Base-by-base conservation (phyloP, 2,888 invertebrate genomes). In the Ormyrus rosae region DNA sequence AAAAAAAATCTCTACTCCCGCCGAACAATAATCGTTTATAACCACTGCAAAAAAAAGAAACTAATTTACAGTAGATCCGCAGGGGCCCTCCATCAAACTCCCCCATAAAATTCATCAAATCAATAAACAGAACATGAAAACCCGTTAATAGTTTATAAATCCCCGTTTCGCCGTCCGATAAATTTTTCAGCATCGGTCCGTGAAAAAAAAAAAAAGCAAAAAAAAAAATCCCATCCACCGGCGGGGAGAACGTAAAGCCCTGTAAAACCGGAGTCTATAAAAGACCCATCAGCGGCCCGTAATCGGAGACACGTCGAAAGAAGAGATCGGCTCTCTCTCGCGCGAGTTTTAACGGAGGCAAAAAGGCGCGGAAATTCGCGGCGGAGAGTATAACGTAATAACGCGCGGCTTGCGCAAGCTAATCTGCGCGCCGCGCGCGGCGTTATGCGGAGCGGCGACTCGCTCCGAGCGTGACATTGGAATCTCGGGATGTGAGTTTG, bases 271-370 rank as follows among this genome's bases (percentile, higher is more conserved):
- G 58, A 64, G 64, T 48, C 70, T 58, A 55, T 68, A 67, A 74
- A 74, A 79, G 45, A 64, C 51, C 63, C 58, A 69, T 74, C 69
- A 10, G n/a, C 58, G 10, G 34, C 58, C 58, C 9, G 72, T 81
- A 80, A 80, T 72, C 56, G 64, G 68, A 76, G 80, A 71, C 50
- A 61, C 68, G 68, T 60, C 55, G 34, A 34, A 34, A 34, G 34
- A 34, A 34, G 34, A 34, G 34, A 34, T 34, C 34, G 34, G 34
- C 34, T 34, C 63, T 50, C 34, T 34, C 61, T 11, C 56, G 50
- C 48, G 75, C 68, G 72, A 7, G 50, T 56, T 76, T 72, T 67
- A 61, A 45, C 58, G 48, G 46, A 63, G 45, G 63, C 45, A 63
- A 55, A 73, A 63, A n/a, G 11, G n/a, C 13, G n/a, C 13, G 10